Evolutionary conservation across 2,888 invertebrate genomes (phyloP).

Genomic region (Xylota sylvarum): DNA sequence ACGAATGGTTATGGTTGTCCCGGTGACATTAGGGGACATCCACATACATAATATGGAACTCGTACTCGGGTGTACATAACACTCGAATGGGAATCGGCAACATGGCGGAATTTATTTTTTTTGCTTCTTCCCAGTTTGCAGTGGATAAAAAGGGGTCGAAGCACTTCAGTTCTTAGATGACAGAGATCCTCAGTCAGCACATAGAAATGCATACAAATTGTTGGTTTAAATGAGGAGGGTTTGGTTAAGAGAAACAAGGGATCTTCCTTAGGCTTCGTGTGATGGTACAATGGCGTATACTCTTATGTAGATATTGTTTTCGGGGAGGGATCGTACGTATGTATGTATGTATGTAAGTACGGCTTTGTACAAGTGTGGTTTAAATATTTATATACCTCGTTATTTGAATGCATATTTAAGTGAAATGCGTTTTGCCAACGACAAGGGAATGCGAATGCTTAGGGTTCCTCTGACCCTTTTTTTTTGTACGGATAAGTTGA

Average conservation of each 20-base stretch:
- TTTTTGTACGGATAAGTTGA: background rate
- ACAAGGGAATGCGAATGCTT: background rate
- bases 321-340: slow-evolving; percentile 58
- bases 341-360: slow-evolving; percentile 27
- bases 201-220: slow-evolving; percentile 66
- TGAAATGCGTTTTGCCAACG: slow-evolving; percentile 17
- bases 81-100: slow-evolving; percentile 56
- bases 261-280: slow-evolving; percentile 53
- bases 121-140: slow-evolving; percentile 23
- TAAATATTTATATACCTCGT: slow-evolving; percentile 24
- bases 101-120: slow-evolving; percentile 64
- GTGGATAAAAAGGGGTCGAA: slow-evolving; percentile 73
- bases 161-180: slow-evolving; percentile 54
- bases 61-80: slow-evolving; percentile 33
- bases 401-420: slow-evolving; percentile 5
- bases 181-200: slow-evolving; percentile 54
- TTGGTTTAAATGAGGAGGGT: slow-evolving; percentile 45
- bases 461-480: slow-evolving; percentile 9
- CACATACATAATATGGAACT: slow-evolving; percentile 7
- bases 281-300: slow-evolving; percentile 39
- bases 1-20: slow-evolving; percentile 50
- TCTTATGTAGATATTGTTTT: slow-evolving; percentile 37
- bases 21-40: slow-evolving; percentile 66
- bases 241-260: slow-evolving; percentile 53
- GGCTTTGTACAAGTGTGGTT: slow-evolving; percentile 3